Evolutionary conservation across 2,888 invertebrate species (phyloP).

Genomic region (Schrankia costaestrigalis): DNA sequence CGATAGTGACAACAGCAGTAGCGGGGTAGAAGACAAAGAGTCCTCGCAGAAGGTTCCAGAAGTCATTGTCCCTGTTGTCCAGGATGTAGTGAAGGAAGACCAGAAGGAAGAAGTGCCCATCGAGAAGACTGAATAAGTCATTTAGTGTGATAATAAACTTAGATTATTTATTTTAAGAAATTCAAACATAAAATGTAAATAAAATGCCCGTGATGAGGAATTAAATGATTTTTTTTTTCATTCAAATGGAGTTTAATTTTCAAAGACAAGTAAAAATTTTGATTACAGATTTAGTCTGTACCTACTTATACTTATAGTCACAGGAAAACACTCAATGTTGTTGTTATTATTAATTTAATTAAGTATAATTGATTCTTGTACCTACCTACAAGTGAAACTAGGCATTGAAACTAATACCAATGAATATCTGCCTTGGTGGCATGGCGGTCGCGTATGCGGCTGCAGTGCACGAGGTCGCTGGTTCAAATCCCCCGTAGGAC

Average conservation of each 20-base stretch:
- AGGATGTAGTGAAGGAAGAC: constrained; percentile 26
- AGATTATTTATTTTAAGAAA: constrained; percentile 44
- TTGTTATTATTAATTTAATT: too few species aligned
- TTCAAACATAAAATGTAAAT: constrained; percentile 29
- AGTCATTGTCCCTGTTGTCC: constrained; percentile 23
- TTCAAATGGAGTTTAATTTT: constrained; percentile 5
- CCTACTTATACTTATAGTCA: too few species aligned
- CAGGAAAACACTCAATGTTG: too few species aligned
- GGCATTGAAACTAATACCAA: too few species aligned
- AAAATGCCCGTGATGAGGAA: constrained; percentile 29
- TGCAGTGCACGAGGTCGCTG: too few species aligned
- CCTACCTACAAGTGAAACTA: too few species aligned
- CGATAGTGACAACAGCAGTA: constrained; percentile 49
- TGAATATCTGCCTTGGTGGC: too few species aligned
- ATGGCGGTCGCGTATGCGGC: too few species aligned
- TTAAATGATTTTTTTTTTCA: constrained; percentile 24
- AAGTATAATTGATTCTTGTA: too few species aligned
- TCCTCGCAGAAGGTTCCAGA: constrained; percentile 17
- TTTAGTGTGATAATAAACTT: constrained; percentile 48
- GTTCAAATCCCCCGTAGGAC: too few species aligned
- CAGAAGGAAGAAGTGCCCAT: constrained; percentile 31
- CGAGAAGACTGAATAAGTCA: constrained; percentile 65
- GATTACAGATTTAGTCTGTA: too few species aligned
- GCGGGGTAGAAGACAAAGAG: constrained; percentile 42
- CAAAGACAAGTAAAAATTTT: too few species aligned